A percentile compares a stretch with the other conserved stretches of the same genome.
These are phyloP conservation scores for Aphodius granarius DNA, from an alignment of 2,888 invertebrate species.

Conservation along the genomic window DNA sequence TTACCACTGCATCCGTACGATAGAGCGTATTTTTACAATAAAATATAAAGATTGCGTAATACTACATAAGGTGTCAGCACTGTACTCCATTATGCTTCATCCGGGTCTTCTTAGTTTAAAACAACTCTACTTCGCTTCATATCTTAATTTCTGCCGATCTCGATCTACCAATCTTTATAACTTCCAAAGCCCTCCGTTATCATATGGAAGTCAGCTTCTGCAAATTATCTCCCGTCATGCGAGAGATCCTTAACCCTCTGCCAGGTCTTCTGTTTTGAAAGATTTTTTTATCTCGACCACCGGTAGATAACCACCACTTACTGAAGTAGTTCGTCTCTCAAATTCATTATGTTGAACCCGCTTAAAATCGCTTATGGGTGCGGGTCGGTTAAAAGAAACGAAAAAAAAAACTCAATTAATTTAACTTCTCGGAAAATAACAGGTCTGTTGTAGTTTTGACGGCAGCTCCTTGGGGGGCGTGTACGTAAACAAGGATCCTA, in stretches of 20 bases:
- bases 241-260: neutral
- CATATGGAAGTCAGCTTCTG: conserved; percentile 15
- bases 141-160: neutral
- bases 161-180: neutral
- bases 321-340: conserved; percentile 44
- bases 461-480: conserved; percentile 27
- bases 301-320: conserved; percentile 46
- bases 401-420: conserved; percentile 38
- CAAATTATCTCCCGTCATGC: conserved; percentile 28
- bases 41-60: neutral
- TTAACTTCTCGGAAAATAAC: conserved; percentile 38
- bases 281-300: conserved; percentile 11
- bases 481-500: conserved; percentile 27
- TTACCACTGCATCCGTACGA: conserved; percentile 27
- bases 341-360: conserved; percentile 44
- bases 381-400: conserved; percentile 16
- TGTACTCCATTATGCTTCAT: neutral
- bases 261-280: neutral
- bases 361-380: conserved; percentile 39
- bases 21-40: no score
- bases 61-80: neutral
- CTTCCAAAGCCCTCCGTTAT: neutral
- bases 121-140: neutral
- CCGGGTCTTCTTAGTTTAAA: no score
- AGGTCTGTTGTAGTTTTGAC: conserved; percentile 34